phyloP scores from a whole-genome alignment of 2,113 vertebrate species.

The Holacanthus passer region DNA sequence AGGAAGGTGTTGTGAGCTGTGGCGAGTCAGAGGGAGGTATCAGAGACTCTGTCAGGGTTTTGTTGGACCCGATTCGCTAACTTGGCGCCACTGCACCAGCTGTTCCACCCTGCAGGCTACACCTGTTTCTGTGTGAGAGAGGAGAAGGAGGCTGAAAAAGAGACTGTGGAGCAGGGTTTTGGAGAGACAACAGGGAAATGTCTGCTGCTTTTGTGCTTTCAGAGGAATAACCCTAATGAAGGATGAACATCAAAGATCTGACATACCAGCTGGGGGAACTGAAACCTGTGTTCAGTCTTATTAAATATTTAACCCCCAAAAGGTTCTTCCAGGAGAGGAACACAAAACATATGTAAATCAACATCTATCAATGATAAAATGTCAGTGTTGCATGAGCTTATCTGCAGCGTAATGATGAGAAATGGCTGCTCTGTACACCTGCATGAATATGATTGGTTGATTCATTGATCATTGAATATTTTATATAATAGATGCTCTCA shows the following conservation, averaged over 20 bases:
- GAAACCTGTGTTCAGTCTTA: neutral
- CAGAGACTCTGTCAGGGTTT: neutral
- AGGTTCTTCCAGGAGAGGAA: neutral
- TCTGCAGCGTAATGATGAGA: neutral
- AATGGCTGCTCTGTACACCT: neutral
- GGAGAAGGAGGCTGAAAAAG: neutral
- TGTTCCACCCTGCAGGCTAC: conserved; percentile 61
- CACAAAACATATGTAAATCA: neutral
- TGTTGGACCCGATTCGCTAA: conserved; percentile 49
- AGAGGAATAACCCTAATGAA: neutral
- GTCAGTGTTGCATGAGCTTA: neutral
- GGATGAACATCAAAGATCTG: neutral
- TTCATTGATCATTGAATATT: neutral
- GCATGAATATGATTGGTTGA: neutral
- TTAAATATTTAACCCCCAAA: conserved; percentile 17
- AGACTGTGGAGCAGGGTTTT: neutral
- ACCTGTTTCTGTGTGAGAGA: conserved; percentile 55
- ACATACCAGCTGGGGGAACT: neutral
- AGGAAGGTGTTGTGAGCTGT: neutral
- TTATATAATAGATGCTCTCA: neutral
- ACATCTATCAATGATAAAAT: neutral
- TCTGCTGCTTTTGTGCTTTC: neutral
- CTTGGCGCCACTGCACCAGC: conserved; percentile 52
- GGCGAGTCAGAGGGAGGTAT: conserved; percentile 5
- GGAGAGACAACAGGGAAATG: neutral